A percentile compares a stretch with the other conserved stretches of the same genome.
Evolutionary conservation across 2,797 vertebrate genomes (phyloP).

Genomic region (Chrysocyon brachyurus): DNA sequence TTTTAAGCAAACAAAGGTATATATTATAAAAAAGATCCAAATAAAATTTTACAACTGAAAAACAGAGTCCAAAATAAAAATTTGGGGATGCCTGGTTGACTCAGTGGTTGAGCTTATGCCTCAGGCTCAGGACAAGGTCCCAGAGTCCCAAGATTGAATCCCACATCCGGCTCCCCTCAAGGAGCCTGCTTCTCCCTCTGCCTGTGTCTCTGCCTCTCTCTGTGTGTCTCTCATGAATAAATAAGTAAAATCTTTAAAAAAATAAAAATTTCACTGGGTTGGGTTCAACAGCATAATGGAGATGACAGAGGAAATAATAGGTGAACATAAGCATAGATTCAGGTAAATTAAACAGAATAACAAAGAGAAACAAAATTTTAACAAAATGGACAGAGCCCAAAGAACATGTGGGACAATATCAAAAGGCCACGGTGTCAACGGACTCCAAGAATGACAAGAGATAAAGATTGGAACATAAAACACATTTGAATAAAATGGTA

Average conservation of each 20-base stretch:
- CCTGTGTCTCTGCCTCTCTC: too few species aligned
- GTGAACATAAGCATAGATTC: neutral
- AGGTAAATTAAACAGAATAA: neutral
- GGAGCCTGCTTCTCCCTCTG: too few species aligned
- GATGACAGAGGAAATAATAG: neutral
- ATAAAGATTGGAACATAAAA: neutral
- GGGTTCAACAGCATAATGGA: neutral
- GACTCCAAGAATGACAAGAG: neutral
- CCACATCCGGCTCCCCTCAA: too few species aligned
- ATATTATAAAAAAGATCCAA: neutral
- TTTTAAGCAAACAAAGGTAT: neutral
- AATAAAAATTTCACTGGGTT: neutral
- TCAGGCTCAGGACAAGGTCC: too few species aligned
- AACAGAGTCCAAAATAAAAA: neutral
- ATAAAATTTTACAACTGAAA: neutral
- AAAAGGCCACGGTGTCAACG: neutral
- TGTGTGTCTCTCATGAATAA: too few species aligned
- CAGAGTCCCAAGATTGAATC: too few species aligned
- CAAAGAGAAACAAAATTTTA: neutral
- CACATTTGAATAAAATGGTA: neutral
- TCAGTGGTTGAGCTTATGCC: too few species aligned
- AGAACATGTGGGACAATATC: neutral
- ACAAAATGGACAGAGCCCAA: neutral
- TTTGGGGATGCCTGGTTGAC: neutral
- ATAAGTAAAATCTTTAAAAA: neutral